phyloP scores from a whole-genome alignment of 2,797 vertebrate species.

The Carduelis carduelis region DNA sequence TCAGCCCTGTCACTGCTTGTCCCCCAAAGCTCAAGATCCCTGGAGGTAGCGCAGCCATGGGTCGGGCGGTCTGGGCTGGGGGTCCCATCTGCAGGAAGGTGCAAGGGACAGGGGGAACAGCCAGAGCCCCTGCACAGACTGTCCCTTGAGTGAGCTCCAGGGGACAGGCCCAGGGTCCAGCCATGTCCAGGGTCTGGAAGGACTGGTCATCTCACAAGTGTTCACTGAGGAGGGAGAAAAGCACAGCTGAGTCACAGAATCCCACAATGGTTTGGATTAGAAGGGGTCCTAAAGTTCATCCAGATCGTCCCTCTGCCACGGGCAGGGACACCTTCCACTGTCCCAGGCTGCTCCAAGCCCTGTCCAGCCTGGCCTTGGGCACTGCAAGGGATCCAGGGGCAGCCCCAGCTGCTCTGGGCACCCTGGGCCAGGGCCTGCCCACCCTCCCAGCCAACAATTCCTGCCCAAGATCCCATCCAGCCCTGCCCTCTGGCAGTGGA shows the following conservation, averaged over 20 bases:
- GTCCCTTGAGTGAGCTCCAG: background rate
- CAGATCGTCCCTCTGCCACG: background rate
- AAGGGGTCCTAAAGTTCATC: background rate
- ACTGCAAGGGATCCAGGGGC: background rate
- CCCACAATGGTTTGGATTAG: background rate
- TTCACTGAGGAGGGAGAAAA: background rate
- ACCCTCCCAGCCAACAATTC: accelerated
- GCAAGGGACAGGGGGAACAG: background rate
- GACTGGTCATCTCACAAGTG: conserved; percentile 48
- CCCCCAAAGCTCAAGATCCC: background rate
- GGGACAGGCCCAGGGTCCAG: conserved; percentile 7
- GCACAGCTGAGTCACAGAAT: background rate
- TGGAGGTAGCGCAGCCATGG: accelerated
- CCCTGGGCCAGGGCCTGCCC: background rate
- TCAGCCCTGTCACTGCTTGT: background rate
- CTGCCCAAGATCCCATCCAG: background rate
- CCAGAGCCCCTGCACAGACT: background rate
- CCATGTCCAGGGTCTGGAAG: background rate
- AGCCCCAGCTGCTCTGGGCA: background rate
- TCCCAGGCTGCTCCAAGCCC: accelerated
- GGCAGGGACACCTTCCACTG: background rate
- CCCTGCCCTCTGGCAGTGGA: background rate
- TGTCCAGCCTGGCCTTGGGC: accelerated
- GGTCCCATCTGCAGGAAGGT: background rate
- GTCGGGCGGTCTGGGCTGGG: accelerated